Base-by-base conservation (phyloP, 2,888 invertebrate species). In the Drosophila meridionalis region DNA sequence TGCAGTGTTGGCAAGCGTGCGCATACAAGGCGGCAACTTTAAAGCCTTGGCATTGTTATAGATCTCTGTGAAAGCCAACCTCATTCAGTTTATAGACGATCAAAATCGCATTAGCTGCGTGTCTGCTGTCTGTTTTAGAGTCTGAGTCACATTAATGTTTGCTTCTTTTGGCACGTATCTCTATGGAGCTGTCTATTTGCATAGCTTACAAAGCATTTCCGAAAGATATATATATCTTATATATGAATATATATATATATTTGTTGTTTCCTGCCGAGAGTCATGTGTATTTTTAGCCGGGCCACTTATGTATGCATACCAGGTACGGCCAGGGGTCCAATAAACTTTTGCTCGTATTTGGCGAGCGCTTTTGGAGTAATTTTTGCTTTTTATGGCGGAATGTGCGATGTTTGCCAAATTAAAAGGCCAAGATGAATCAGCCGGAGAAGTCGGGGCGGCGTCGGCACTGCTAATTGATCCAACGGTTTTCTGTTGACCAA, bases 371-470 rank as follows among this genome's bases (percentile, higher is more conserved):
- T 70, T 70, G 65, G 60, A 76, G 71, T 74, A 76, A 50, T 45
- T 45, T 45, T 58, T 7, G n/a, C 34, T 36, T 64, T 74, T 80
- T 73, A 75, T 70, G 52, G 69, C 53, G 83, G 82, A 80, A 85
- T 86, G 85, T 85, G 87, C 74, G 69, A 59, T 83, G 85, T 80
- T 87, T 86, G 80, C 74, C 73, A 80, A 87, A 73, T 73, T 47
- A 75, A 76, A 74, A 65, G 50, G 56, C 71, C 61, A 66, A 52
- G 73, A 76, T 87, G 87, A 86, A 65, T 85, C 87, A 85, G 74
- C 26, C 57, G 48, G 26, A 42, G 11, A n/a, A 63, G 64, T 50
- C 20, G 62, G 64, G 63, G 55, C 40, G n/a, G 75, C 68, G 50
- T 52, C 50, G 59, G 58, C 71, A 57, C 52, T 52, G 75, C 32